A percentile compares a stretch with the other conserved stretches of the same genome.
These are phyloP conservation scores for Hecatera dysodea DNA, from an alignment of 2,888 invertebrate genomes.

Conservation along the genomic window DNA sequence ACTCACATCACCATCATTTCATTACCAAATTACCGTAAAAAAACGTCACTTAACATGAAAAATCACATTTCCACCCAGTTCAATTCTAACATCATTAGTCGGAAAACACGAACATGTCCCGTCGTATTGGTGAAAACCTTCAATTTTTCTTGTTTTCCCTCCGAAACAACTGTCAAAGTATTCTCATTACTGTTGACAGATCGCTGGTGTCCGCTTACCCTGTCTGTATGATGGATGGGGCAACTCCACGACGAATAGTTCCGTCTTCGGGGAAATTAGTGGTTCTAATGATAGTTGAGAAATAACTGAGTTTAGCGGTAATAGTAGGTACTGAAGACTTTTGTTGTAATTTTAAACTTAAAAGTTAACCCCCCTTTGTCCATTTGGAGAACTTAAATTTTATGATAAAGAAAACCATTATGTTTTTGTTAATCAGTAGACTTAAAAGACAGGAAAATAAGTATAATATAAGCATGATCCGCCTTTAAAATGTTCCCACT, in stretches of 20 bases:
- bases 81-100: constrained; percentile 23
- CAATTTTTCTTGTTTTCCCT: constrained; percentile 63
- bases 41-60: constrained; percentile 6
- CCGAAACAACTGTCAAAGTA: constrained; percentile 70
- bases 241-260: constrained; percentile 57
- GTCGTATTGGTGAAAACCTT: constrained; percentile 36
- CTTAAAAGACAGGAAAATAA: no score
- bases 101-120: constrained; percentile 33
- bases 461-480: no score
- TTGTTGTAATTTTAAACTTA: neutral
- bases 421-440: no score
- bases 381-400: no score
- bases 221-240: constrained; percentile 74
- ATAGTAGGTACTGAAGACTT: neutral
- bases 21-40: constrained; percentile 10
- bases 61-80: neutral
- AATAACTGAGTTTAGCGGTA: constrained; percentile 10
- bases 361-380: no score
- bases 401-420: no score
- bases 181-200: constrained; percentile 79
- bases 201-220: constrained; percentile 65
- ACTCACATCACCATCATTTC: neutral
- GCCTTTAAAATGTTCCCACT: no score
- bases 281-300: constrained; percentile 38
- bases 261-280: constrained; percentile 41